Conservation (phyloP, 2,888 invertebrate genomes). For the Stenotaenia linearis region DNA sequence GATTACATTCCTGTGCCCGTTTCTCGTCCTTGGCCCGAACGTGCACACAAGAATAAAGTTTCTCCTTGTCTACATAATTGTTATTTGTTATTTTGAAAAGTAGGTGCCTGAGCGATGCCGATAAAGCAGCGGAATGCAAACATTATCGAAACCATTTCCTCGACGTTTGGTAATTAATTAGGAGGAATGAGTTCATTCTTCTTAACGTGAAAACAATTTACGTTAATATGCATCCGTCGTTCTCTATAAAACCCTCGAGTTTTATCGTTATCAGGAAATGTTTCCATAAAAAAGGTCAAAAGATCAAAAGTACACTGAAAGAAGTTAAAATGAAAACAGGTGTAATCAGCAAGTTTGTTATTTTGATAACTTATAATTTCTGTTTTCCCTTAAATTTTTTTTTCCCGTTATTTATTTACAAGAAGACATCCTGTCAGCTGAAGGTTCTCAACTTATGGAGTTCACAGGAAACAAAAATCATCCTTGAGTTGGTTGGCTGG, state of each 20-base stretch:
- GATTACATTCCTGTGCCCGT: background rate
- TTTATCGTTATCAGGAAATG: background rate
- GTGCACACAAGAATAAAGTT: too few species aligned
- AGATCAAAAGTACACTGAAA: background rate
- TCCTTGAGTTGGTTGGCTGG: background rate
- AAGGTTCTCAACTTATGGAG: background rate
- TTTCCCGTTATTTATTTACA: background rate
- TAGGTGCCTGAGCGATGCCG: background rate
- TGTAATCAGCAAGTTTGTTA: background rate
- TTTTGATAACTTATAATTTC: too few species aligned
- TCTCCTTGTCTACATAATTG: too few species aligned
- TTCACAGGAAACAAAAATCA: background rate
- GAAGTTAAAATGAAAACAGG: background rate
- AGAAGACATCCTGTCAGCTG: background rate
- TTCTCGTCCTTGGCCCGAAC: background rate
- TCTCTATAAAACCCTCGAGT: background rate
- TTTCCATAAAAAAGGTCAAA: constrained; percentile 30
- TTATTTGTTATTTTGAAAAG: background rate
- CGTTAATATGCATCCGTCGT: background rate
- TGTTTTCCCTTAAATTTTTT: background rate
- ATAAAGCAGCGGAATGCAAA: background rate
- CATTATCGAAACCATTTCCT: background rate
- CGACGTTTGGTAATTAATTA: background rate
- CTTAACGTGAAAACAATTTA: background rate
- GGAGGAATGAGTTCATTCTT: background rate